Conservation (phyloP, 1,140 invertebrate species). For the Ooceraea biroi region DNA sequence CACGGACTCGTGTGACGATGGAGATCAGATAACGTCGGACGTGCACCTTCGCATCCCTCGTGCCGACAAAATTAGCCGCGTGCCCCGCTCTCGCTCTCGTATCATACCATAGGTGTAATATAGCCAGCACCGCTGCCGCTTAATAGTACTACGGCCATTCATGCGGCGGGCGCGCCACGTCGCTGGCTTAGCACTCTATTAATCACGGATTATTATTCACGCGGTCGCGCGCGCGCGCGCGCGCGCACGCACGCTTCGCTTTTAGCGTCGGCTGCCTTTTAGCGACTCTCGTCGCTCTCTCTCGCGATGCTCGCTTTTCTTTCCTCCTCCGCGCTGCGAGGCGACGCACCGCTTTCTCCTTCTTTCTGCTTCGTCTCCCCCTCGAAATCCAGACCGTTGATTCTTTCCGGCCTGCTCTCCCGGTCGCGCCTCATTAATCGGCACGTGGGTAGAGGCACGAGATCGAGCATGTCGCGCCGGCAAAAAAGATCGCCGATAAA, state of each 20-base stretch:
- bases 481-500: conserved; percentile 35
- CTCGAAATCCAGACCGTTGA: conserved; percentile 54
- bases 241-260: conserved; percentile 73
- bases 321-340: neutral
- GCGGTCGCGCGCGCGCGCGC: conserved; percentile 71
- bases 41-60: conserved; percentile 50
- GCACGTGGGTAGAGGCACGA: conserved; percentile 73
- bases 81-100: conserved; percentile 45
- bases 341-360: conserved; percentile 19
- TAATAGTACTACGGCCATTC: conserved; percentile 79
- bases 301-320: conserved; percentile 58
- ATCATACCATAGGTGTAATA: conserved; percentile 70
- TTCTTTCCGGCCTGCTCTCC: conserved; percentile 70
- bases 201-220: conserved; percentile 85
- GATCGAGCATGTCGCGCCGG: conserved; percentile 47
- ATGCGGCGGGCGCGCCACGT: conserved; percentile 72
- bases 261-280: conserved; percentile 75
- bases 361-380: neutral
- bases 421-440: conserved; percentile 72
- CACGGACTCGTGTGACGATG: neutral
- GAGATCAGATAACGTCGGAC: conserved; percentile 35
- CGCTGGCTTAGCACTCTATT: conserved; percentile 81
- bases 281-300: conserved; percentile 75
- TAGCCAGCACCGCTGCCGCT: conserved; percentile 54
- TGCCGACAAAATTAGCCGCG: conserved; percentile 52